phyloP scores from a whole-genome alignment of 2,113 vertebrate genomes.

The human region DNA sequence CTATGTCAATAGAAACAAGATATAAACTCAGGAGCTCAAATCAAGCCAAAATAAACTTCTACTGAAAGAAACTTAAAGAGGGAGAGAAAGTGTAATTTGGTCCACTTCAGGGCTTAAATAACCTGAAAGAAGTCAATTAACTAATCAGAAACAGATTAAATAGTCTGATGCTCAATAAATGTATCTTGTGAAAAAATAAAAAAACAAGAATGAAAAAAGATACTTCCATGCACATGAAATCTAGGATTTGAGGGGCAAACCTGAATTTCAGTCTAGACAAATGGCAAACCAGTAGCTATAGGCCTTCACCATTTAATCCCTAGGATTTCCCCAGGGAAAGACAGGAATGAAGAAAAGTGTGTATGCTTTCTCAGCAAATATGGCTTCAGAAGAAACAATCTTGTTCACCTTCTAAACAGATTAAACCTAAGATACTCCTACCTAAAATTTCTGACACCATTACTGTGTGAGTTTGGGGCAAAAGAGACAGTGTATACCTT shows the following conservation, averaged over 20 bases:
- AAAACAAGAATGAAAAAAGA: background rate
- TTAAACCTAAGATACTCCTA: background rate
- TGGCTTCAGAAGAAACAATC: background rate
- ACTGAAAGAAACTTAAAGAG: background rate
- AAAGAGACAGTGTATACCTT: rapidly evolving
- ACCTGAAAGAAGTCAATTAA: background rate
- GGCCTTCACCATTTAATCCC: background rate
- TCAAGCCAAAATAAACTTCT: background rate
- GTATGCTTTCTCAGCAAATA: background rate
- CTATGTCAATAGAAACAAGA: background rate
- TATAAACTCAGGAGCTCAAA: background rate
- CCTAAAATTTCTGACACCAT: background rate
- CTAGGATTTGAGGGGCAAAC: background rate
- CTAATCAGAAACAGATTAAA: background rate
- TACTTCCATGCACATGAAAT: background rate
- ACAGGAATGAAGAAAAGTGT: background rate
- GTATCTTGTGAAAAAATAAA: background rate
- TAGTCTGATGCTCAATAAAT: background rate
- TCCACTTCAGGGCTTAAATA: slow-evolving; percentile 15
- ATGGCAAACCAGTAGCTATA: background rate
- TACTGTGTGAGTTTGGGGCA: background rate
- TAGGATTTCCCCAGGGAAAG: background rate
- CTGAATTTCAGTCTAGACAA: background rate
- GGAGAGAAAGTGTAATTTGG: background rate
- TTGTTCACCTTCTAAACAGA: background rate